phyloP scores from a whole-genome alignment of 2,113 vertebrate species.

The Poeciliopsis prolifica region DNA sequence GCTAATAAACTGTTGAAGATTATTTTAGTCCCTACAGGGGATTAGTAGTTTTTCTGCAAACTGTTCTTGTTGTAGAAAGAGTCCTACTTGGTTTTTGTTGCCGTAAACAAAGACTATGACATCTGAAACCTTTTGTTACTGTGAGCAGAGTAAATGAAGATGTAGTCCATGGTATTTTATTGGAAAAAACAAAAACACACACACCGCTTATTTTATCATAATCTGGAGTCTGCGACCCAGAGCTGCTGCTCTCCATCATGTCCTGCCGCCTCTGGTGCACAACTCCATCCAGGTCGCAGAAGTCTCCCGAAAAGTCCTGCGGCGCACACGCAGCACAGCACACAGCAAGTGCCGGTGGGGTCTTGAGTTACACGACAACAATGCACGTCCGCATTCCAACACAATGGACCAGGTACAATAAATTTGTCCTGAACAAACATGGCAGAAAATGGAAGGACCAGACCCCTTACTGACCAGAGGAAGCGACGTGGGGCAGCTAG shows the following conservation, averaged over 20 bases:
- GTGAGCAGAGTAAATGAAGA: not conserved
- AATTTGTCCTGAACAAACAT: constrained; percentile 27
- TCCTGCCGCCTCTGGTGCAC: constrained; percentile 83
- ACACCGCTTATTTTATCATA: constrained; percentile 87
- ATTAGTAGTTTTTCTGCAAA: not conserved
- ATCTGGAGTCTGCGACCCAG: constrained; percentile 91
- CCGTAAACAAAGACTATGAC: constrained; percentile 18
- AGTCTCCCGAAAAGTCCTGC: constrained; percentile 88
- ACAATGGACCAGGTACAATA: constrained; percentile 26
- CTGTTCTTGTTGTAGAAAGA: constrained; percentile 11
- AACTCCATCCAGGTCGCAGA: constrained; percentile 87
- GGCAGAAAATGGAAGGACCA: constrained; percentile 8
- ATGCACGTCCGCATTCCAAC: constrained; percentile 4
- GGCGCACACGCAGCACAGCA: constrained; percentile 3
- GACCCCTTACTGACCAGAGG: constrained; percentile 79
- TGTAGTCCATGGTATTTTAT: not conserved
- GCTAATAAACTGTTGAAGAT: too few species aligned
- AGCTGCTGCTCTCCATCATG: constrained; percentile 90
- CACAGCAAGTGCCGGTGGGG: constrained; percentile 8
- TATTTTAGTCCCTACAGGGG: not conserved
- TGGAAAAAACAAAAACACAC: constrained; percentile 8
- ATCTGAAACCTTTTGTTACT: not conserved
- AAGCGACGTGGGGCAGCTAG: constrained; percentile 79
- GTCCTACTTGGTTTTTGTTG: constrained; percentile 2
- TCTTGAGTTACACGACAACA: constrained; percentile 26